Evolutionary conservation across 2,888 invertebrate genomes (phyloP), one percentile per base, ranked within the genome.

Genomic region (Tetrapedia diversipes): DNA sequence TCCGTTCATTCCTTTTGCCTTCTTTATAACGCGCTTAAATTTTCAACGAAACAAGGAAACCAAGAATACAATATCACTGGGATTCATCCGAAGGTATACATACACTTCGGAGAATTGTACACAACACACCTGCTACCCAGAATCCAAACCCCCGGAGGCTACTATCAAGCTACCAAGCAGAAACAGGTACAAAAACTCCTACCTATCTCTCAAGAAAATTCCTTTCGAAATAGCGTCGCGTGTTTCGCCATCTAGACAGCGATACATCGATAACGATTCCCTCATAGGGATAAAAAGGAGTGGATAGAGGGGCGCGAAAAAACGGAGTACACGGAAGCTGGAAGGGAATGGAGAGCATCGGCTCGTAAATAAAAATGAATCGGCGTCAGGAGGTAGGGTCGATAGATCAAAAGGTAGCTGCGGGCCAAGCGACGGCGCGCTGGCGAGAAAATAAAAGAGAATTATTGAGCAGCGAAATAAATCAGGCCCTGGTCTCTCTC

Each of bases 351-450:
- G 57, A 65, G 67, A 67, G 75, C 78, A 74, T 73, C 51, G 59
- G 81, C 74, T 84, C 86, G 89, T 87, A 88, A 89, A 89, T 89
- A 89, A 89, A 86, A 88, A 88, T 84, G 86, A 88, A 86, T 87
- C 86, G 83, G 64, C 70, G 83, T 80, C 78, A 77, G 64, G 72
- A 76, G 39, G 61, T 69, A 77, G 53, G 43, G 29, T 6, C 80
- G 81, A 86, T 84, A 87, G 83, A 86, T 88, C 84, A 83, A 86
- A 84, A 84, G 79, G 76, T 82, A 79, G 78, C 65, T 64, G 77
- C 60, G 60, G 73, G 66, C 71, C 60, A 68, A 71, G 69, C 66
- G 61, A 37, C 61, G 53, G 51, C 63, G 53, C 56, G 60, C 70
- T 39, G 61, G 45, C 61, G 65, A 75, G 83, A 84, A 83, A 86